phyloP scores from a whole-genome alignment of 2,113 vertebrate species.

The Triplophysa rosa region DNA sequence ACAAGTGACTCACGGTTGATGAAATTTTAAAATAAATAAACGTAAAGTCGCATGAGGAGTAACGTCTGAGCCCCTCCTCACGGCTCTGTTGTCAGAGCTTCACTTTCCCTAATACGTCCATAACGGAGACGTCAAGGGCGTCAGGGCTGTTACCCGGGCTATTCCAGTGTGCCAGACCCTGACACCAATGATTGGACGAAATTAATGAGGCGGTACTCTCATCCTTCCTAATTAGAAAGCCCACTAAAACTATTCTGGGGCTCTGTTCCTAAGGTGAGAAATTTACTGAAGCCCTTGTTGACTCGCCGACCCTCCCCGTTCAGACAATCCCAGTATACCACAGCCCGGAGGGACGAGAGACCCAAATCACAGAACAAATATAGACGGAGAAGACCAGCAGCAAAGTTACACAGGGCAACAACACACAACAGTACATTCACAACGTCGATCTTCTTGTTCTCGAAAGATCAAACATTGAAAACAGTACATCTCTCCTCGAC shows the following conservation, averaged over 20 bases:
- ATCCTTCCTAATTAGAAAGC: slow-evolving; percentile 89
- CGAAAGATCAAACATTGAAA: no score
- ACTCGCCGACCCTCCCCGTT: no score
- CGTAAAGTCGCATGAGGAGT: neutral
- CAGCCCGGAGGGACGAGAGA: neutral
- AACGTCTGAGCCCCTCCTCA: slow-evolving; percentile 60
- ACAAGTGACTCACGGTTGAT: neutral
- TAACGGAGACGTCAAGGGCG: slow-evolving; percentile 65
- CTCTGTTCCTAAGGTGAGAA: slow-evolving; percentile 79
- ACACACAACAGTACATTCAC: no score
- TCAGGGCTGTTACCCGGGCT: slow-evolving; percentile 83
- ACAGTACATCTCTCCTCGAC: no score
- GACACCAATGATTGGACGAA: slow-evolving; percentile 82
- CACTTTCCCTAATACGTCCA: slow-evolving; percentile 85
- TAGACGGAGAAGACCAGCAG: slow-evolving; percentile 67
- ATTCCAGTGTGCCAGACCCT: slow-evolving; percentile 84
- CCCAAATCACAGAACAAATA: slow-evolving; percentile 71
- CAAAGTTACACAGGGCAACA: slow-evolving; percentile 59
- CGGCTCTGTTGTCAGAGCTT: slow-evolving; percentile 28
- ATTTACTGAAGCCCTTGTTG: slow-evolving; percentile 61
- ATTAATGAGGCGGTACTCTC: slow-evolving; percentile 87
- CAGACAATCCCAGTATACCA: neutral
- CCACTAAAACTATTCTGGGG: slow-evolving; percentile 82
- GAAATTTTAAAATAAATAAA: neutral
- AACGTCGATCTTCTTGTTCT: no score